Percentiles rank a stretch among this genome's conserved stretches.
Conservation (phyloP, 2,888 invertebrate species). For the Dicyrtoma fusca region DNA sequence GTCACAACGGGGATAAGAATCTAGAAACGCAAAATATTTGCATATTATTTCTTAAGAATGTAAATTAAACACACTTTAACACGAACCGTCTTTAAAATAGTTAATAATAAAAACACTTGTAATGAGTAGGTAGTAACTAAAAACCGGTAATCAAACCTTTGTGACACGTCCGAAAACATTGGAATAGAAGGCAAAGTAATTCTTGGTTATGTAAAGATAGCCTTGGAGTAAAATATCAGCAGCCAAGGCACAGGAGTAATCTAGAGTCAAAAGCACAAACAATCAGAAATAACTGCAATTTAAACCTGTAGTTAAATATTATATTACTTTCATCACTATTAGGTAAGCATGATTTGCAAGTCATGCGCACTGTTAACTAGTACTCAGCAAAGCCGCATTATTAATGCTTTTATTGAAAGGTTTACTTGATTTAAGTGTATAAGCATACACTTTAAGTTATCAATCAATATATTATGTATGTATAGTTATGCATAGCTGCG, state of each 20-base stretch:
- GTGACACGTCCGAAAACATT: slow-evolving; percentile 94
- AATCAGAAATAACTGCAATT: background rate
- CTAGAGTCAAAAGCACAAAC: slow-evolving; percentile 62
- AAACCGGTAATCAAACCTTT: slow-evolving; percentile 67
- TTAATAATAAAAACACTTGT: background rate
- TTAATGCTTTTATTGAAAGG: no score
- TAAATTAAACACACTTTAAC: background rate
- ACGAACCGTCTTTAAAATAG: background rate
- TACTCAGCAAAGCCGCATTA: no score
- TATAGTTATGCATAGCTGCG: no score
- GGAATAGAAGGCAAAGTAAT: slow-evolving; percentile 94
- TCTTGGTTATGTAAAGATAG: slow-evolving; percentile 89
- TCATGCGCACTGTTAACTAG: no score
- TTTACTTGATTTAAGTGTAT: no score
- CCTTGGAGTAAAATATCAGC: slow-evolving; percentile 92
- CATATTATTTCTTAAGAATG: no score
- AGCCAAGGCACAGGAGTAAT: slow-evolving; percentile 90
- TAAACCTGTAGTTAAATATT: background rate
- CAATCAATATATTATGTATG: no score
- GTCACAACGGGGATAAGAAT: slow-evolving; percentile 83
- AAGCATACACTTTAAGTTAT: no score
- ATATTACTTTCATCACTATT: no score
- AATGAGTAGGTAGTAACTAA: background rate
- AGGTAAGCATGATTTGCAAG: no score
- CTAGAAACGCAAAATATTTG: slow-evolving; percentile 62